Evolutionary conservation across 2,888 invertebrate species (phyloP).

Genomic region (Steinernema carpocapsae): DNA sequence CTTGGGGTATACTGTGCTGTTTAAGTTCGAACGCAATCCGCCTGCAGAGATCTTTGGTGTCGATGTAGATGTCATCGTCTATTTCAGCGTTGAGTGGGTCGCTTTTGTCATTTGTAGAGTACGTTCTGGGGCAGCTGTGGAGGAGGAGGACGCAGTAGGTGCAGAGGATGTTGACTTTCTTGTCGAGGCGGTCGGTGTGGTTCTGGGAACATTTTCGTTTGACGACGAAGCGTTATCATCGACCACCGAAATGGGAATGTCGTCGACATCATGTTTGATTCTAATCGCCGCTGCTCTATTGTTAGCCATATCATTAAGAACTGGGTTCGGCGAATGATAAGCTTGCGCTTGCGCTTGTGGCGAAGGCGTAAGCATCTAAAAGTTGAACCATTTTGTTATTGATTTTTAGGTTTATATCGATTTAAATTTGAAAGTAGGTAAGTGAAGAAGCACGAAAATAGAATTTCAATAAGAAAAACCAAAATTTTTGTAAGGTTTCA

Average conservation of each 20-base stretch:
- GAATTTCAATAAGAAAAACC: too few relatives aligned
- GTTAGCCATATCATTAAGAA: constrained; percentile 23
- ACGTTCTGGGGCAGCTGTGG: constrained; percentile 36
- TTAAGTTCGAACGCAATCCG: constrained; percentile 67
- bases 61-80: constrained; percentile 68
- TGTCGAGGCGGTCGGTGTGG: neutral
- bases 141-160: neutral
- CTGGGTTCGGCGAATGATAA: constrained; percentile 33
- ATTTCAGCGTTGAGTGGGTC: constrained; percentile 67
- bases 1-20: constrained; percentile 61
- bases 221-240: constrained; percentile 29
- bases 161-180: neutral
- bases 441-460: too few relatives aligned
- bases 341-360: neutral
- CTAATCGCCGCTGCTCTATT: neutral
- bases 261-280: constrained; percentile 22
- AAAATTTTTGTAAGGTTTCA: too few relatives aligned
- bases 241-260: constrained; percentile 3
- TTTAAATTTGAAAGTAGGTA: neutral
- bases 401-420: neutral
- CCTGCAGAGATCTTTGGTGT: constrained; percentile 65
- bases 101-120: constrained; percentile 59
- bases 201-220: constrained; percentile 7
- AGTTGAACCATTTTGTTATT: neutral
- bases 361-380: neutral